Evolutionary conservation across 2,113 vertebrate genomes (phyloP).

Genomic region (Apteryx mantelli): DNA sequence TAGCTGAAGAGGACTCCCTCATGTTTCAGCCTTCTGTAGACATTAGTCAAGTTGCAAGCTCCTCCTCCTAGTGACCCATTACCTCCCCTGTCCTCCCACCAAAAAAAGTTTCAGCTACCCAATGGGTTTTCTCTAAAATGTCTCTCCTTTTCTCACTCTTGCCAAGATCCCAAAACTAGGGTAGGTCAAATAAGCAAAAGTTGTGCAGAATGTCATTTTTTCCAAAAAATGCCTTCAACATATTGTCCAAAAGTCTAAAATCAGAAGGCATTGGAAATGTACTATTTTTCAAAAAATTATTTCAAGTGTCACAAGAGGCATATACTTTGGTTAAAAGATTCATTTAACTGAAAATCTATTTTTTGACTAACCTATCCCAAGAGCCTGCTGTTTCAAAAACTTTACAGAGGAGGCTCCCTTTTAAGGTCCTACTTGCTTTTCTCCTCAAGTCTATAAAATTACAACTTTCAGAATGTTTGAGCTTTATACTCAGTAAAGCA

Average conservation of each 20-base stretch:
- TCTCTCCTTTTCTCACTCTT: not conserved
- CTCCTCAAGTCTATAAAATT: slow-evolving; percentile 12
- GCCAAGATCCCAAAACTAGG: not conserved
- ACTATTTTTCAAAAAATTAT: not conserved
- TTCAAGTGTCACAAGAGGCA: not conserved
- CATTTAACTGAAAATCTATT: not conserved
- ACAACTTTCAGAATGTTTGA: slow-evolving; percentile 34
- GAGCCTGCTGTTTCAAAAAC: not conserved
- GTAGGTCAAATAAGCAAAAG: not conserved
- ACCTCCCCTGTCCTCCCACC: not conserved
- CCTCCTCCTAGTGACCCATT: not conserved
- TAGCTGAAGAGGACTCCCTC: not conserved
- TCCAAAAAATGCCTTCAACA: not conserved
- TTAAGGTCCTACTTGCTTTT: not conserved
- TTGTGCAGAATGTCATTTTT: not conserved
- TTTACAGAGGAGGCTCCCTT: not conserved
- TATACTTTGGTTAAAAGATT: not conserved
- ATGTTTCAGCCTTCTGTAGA: not conserved
- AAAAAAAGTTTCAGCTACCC: not conserved
- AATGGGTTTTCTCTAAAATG: not conserved
- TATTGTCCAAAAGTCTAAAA: not conserved
- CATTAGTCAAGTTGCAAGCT: not conserved
- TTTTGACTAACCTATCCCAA: not conserved
- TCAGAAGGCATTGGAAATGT: not conserved
- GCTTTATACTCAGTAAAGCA: not conserved